phyloP scores from a whole-genome alignment of 2,797 vertebrate genomes.

The Enteromius radiatus region DNA sequence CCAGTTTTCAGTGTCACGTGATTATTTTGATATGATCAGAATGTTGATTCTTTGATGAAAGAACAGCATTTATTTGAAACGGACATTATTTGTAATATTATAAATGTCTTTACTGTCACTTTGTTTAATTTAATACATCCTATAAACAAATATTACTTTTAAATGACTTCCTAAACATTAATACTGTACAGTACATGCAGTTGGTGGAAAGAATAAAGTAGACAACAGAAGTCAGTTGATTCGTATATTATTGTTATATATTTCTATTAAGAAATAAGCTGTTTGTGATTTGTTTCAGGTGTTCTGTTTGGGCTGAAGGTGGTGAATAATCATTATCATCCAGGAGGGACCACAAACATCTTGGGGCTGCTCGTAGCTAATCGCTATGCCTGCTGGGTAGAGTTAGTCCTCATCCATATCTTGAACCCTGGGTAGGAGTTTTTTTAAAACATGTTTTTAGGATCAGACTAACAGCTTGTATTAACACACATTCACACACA shows the following conservation, averaged over 20 bases:
- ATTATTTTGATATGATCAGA: background rate
- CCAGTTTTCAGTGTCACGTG: background rate
- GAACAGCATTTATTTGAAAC: background rate
- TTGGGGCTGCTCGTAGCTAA: constrained; percentile 84
- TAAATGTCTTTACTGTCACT: background rate
- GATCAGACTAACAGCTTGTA: constrained; percentile 9
- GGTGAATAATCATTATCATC: constrained; percentile 88
- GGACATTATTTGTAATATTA: background rate
- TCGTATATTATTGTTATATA: background rate
- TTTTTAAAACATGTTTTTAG: background rate
- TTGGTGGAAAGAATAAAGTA: background rate
- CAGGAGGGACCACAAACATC: constrained; percentile 81
- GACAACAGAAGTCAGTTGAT: background rate
- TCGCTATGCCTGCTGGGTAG: constrained; percentile 89
- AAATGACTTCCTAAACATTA: too few relatives aligned
- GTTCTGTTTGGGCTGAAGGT: constrained; percentile 97
- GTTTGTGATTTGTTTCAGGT: constrained; percentile 73
- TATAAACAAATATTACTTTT: background rate
- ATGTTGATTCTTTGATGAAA: background rate
- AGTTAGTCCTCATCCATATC: constrained; percentile 90
- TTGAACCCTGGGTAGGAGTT: constrained; percentile 85
- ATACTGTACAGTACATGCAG: background rate
- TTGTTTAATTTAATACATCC: background rate
- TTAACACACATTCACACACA: background rate
- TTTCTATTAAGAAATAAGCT: background rate